phyloP scores from a whole-genome alignment of 92 coral and sea anemone genomes.

The Epizoanthus scotinus region DNA sequence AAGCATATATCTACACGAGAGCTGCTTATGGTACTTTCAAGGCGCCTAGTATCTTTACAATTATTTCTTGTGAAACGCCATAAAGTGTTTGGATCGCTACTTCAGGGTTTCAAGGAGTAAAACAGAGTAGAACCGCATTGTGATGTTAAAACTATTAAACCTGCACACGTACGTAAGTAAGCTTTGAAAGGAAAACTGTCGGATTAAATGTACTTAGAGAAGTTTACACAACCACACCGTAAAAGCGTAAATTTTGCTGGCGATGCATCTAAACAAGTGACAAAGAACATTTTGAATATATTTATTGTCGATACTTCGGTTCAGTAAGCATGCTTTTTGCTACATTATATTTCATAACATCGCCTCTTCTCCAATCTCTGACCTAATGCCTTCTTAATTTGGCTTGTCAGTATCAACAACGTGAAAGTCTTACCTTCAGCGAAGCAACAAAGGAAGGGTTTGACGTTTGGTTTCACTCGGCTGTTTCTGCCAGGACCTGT shows the following conservation, averaged over 20 bases:
- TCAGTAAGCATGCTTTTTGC: background rate
- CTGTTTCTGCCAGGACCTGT: background rate
- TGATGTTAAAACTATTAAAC: background rate
- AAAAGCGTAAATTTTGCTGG: background rate
- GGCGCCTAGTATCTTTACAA: no score
- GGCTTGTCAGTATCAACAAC: slow-evolving; percentile 29
- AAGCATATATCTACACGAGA: no score
- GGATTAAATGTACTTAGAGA: background rate
- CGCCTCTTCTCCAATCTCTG: background rate
- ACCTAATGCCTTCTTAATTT: background rate
- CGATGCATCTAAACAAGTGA: slow-evolving; percentile 1
- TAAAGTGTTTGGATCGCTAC: no score
- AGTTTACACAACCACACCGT: slow-evolving; percentile 10
- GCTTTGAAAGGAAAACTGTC: background rate
- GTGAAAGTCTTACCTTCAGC: slow-evolving; percentile 11
- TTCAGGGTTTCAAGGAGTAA: background rate
- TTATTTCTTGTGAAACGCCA: no score
- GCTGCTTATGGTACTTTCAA: no score
- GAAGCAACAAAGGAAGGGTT: background rate
- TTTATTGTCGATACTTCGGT: background rate
- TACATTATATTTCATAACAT: background rate
- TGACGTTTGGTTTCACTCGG: background rate
- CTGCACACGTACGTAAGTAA: background rate
- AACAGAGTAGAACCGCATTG: background rate
- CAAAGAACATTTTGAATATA: slow-evolving; percentile 7